phyloP scores from a whole-genome alignment of 2,888 invertebrate genomes.

The Antheraea assamensis region DNA sequence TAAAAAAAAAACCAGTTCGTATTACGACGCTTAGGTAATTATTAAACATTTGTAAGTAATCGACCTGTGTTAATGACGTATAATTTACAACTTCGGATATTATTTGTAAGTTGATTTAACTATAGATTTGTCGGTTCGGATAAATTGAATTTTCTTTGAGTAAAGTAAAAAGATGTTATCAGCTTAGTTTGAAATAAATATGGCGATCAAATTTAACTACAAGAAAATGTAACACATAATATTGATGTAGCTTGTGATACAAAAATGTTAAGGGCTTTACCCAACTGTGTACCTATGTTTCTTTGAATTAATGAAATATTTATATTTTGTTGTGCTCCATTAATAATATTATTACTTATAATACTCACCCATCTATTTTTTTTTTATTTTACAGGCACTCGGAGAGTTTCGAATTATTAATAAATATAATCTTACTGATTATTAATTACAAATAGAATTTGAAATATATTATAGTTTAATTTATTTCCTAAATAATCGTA shows the following conservation, averaged over 20 bases:
- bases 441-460: no score
- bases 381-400: no score
- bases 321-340: no score
- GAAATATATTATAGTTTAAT: no score
- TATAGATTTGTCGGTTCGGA: conserved; percentile 9
- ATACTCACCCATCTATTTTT: no score
- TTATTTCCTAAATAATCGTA: no score
- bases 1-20: conserved; percentile 47
- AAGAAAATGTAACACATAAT: not conserved
- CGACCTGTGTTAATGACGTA: conserved; percentile 18
- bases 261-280: not conserved
- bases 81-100: conserved; percentile 13
- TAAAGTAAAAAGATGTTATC: not conserved
- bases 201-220: not conserved
- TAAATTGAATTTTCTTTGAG: conserved; percentile 9
- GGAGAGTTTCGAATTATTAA: no score
- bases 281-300: not conserved
- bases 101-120: conserved; percentile 15
- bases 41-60: conserved; percentile 22
- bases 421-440: no score
- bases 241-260: not conserved
- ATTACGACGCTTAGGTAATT: conserved; percentile 21
- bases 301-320: no score
- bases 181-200: not conserved
- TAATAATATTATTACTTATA: no score